A percentile compares a stretch with the other conserved stretches of the same genome.
Conservation (phyloP, 2,797 vertebrate genomes). For the Characodon lateralis region DNA sequence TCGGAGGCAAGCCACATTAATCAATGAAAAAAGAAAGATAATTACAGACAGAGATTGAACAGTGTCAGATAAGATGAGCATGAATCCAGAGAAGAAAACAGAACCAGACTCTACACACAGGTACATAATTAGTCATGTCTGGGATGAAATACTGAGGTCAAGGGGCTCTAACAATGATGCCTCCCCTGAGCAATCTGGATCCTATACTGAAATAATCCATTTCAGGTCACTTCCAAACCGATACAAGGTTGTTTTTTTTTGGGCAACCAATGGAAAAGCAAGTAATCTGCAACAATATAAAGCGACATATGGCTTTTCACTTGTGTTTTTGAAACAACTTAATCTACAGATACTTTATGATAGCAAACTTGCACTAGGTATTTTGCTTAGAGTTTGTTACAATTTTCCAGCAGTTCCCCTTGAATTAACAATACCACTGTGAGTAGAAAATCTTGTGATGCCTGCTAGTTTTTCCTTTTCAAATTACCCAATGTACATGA, state of each 20-base stretch:
- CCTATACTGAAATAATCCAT: constrained; percentile 6
- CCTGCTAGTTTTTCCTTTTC: not conserved
- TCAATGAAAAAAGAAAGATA: constrained; percentile 42
- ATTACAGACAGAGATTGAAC: constrained; percentile 35
- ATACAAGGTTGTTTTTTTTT: not conserved
- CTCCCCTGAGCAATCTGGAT: constrained; percentile 11
- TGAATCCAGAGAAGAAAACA: constrained; percentile 1
- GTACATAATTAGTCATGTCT: constrained; percentile 12
- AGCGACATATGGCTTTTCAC: not conserved
- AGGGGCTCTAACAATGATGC: not conserved
- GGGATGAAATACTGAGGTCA: constrained; percentile 16
- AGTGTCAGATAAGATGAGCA: constrained; percentile 26
- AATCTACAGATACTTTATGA: not conserved
- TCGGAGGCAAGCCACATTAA: constrained; percentile 33
- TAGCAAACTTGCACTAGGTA: not conserved
- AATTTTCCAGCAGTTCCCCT: constrained; percentile 17
- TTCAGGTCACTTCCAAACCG: constrained; percentile 13
- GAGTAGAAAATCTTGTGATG: not conserved
- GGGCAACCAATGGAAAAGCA: not conserved
- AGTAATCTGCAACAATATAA: not conserved
- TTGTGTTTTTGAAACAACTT: not conserved
- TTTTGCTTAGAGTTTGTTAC: not conserved
- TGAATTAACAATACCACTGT: not conserved
- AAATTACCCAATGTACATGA: not conserved
- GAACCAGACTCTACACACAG: constrained; percentile 2